Evolutionary conservation across 2,888 invertebrate species (phyloP).

Genomic region (Sacculina carcini): DNA sequence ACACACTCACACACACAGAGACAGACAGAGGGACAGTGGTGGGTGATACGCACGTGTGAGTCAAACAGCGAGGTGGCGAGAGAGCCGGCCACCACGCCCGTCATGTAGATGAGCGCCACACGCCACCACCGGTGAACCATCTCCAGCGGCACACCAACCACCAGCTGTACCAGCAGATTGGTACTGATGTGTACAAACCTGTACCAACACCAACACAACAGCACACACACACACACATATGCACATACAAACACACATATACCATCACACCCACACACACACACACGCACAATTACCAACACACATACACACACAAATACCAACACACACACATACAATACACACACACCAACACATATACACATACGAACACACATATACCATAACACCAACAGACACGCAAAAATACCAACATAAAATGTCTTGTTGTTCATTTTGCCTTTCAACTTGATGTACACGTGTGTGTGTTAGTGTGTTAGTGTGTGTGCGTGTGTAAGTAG

Average conservation of each 20-base stretch:
- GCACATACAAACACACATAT: conserved; percentile 1
- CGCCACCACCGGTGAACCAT: conserved; percentile 92
- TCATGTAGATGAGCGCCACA: conserved; percentile 50
- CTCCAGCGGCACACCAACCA: conserved; percentile 79
- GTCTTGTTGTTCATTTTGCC: too few species aligned
- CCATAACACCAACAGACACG: neutral
- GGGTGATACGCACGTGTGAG: conserved; percentile 8
- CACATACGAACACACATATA: neutral
- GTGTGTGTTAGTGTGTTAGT: too few species aligned
- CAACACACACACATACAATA: too few species aligned
- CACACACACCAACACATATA: neutral
- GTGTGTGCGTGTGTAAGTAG: too few species aligned
- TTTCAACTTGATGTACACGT: too few species aligned
- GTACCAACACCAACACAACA: conserved; percentile 14
- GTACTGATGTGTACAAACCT: conserved; percentile 64
- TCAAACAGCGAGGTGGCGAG: conserved; percentile 15
- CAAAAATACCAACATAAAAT: too few species aligned
- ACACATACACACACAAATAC: too few species aligned
- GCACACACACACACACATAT: neutral
- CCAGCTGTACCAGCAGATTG: conserved; percentile 68
- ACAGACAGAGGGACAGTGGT: too few species aligned
- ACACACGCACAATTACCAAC: too few species aligned
- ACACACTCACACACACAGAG: too few species aligned
- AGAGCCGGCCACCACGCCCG: conserved; percentile 61
- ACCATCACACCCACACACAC: conserved; percentile 3